These are phyloP conservation scores for Rhadinocentrus ornatus DNA, from an alignment of 2,797 vertebrate species.

Conservation along the genomic window DNA sequence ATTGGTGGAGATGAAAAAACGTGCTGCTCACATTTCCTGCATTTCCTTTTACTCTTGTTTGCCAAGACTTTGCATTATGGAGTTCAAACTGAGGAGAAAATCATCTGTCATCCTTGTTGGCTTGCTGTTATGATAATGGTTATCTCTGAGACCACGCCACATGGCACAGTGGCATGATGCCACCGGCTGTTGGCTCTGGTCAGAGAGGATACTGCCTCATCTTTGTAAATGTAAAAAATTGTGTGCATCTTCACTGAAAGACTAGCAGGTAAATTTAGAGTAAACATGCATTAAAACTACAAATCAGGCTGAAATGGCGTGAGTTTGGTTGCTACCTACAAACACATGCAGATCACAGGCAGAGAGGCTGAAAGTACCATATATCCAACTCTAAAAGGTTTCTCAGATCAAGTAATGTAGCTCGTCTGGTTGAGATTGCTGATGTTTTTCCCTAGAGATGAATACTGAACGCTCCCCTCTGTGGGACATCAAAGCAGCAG, in stretches of 20 bases:
- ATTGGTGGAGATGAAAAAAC: constrained; percentile 21
- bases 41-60: constrained; percentile 17
- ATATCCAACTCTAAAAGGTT: constrained; percentile 5
- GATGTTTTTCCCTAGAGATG: constrained; percentile 17
- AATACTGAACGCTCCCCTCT: constrained; percentile 6
- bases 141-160: constrained; percentile 36
- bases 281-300: neutral
- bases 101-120: constrained; percentile 48
- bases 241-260: constrained; percentile 1
- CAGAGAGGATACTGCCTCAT: constrained; percentile 11
- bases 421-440: constrained; percentile 16
- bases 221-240: neutral
- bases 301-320: constrained; percentile 3
- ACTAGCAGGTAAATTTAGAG: neutral
- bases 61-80: constrained; percentile 29
- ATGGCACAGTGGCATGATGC: constrained; percentile 32
- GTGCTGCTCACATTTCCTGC: constrained; percentile 41
- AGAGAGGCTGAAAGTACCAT: constrained; percentile 9
- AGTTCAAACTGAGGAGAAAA: constrained; percentile 34
- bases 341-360: neutral
- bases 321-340: too few species aligned
- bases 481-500: constrained; percentile 48
- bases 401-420: constrained; percentile 29
- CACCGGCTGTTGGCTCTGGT: constrained; percentile 1
- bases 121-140: constrained; percentile 52